Evolutionary conservation across 2,888 invertebrate genomes (phyloP), one percentile per base, ranked within the genome.

Genomic region (Punctoribates punctum): DNA sequence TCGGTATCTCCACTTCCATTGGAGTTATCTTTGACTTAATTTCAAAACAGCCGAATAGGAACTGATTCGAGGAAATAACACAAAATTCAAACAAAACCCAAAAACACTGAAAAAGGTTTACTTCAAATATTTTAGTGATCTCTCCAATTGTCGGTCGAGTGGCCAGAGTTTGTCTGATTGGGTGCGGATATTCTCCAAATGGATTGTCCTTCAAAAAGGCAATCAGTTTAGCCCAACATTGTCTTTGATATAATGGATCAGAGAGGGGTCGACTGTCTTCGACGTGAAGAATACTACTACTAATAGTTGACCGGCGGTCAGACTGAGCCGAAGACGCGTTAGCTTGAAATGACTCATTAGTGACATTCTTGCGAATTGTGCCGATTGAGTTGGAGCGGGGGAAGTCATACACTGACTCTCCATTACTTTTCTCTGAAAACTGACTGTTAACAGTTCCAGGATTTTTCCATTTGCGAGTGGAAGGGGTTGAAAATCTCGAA

Each of bases 1-100:
- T 77, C 4, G 77, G 77, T 25, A 77, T 75, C 13, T 75, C 75
- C 2, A 29, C 29, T 6, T 77, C 75, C 20, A 77, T 34, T 27
- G 74, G 27, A 8, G 20, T 65, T 11, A 38, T 11, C 48, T 48
- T 27, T 13, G 29, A 9, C 29, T 51, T 73, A 8, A 38, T 2
- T 9, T 25, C 38, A 5, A 77, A 77, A 57, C 20, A 75, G n/a
- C 27, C 20, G 15, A 77, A 77, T 38, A 77, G 20, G 54, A 77
- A 77, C 62, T 73, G 51, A 17, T 48, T 48, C 17, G 11, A 6
- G 11, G 8, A 42, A 42, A 42, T n/a, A n/a, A n/a, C n/a, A n/a
- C n/a, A 11, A 34, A 5, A 48, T 42, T 11, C 6, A 17, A 60
- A 60, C 8, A 8, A 5, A 23, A 25, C 23, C 11, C 15, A 5